Percentiles rank a stretch among this genome's conserved stretches.
phyloP scores from a whole-genome alignment of 1,140 invertebrate genomes.

The Aphidius ervi region DNA sequence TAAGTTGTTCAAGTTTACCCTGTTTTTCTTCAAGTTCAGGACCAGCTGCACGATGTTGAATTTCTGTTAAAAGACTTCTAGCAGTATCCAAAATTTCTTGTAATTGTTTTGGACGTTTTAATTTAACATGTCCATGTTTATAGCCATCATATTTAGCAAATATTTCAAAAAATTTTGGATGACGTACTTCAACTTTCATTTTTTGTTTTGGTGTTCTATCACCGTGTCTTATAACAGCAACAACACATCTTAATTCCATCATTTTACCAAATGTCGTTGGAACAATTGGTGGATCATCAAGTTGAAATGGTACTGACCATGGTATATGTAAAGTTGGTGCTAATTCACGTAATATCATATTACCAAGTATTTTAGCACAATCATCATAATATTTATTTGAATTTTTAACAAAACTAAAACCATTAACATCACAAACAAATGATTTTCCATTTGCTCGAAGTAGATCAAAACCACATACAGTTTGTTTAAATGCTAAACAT shows the following conservation, averaged over 20 bases:
- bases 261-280: constrained; percentile 99
- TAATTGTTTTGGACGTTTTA: constrained; percentile 95
- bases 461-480: constrained; percentile 98
- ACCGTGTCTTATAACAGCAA: constrained; percentile 97
- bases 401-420: constrained; percentile 99
- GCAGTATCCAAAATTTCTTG: constrained; percentile 97
- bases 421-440: constrained; percentile 99
- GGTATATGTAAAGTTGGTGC: constrained; percentile 94
- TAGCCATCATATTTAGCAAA: constrained; percentile 97
- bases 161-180: constrained; percentile 98
- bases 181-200: constrained; percentile 99
- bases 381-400: constrained; percentile 99
- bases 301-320: constrained; percentile 93
- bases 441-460: constrained; percentile 96
- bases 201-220: constrained; percentile 99
- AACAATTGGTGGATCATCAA: constrained; percentile 98
- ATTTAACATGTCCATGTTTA: constrained; percentile 92
- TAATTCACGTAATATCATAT: constrained; percentile 88
- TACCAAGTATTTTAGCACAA: constrained; percentile 95
- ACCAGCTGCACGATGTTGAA: constrained; percentile 77
- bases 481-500: constrained; percentile 97
- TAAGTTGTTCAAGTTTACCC: constrained; percentile 95
- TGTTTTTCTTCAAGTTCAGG: constrained; percentile 95
- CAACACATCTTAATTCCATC: constrained; percentile 98
- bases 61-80: constrained; percentile 80